Evolutionary conservation across 2,888 invertebrate species (phyloP).

Genomic region (Laothoe populi): DNA sequence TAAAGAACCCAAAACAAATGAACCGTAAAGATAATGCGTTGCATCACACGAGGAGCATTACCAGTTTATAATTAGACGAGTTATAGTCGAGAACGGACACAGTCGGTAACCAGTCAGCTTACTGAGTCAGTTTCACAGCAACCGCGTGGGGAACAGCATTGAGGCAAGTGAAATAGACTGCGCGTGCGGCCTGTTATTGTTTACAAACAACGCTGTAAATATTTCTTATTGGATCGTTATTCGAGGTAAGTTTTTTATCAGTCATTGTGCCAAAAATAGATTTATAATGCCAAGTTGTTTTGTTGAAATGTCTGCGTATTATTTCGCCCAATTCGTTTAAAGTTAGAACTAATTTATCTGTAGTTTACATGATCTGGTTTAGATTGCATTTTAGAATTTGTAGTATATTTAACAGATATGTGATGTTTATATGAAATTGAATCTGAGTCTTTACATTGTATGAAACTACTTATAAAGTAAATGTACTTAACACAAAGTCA

Average conservation of each 20-base stretch:
- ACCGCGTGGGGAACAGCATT: slow-evolving; percentile 10
- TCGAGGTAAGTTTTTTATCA: neutral
- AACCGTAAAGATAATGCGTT: slow-evolving; percentile 17
- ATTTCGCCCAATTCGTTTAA: neutral
- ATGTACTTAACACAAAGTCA: neutral
- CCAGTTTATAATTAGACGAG: slow-evolving; percentile 49
- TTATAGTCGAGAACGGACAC: slow-evolving; percentile 35
- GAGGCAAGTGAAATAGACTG: slow-evolving; percentile 29
- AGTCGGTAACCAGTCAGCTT: slow-evolving; percentile 35
- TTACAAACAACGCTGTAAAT: slow-evolving; percentile 50
- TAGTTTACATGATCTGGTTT: too few species aligned
- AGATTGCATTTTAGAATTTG: too few species aligned
- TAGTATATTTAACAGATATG: neutral
- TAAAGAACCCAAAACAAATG: slow-evolving; percentile 6
- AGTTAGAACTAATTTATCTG: neutral
- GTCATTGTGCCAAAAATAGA: neutral
- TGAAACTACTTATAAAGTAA: neutral
- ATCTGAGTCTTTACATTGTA: slow-evolving; percentile 2
- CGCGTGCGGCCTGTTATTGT: slow-evolving; percentile 47
- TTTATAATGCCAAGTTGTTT: neutral
- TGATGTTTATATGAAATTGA: neutral
- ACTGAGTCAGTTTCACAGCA: slow-evolving; percentile 32
- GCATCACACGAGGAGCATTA: slow-evolving; percentile 18
- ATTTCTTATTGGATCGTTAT: slow-evolving; percentile 1
- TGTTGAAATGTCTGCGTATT: neutral